These are phyloP conservation scores for Drosophila fungiperda DNA, from an alignment of 2,888 invertebrate genomes.

Conservation along the genomic window DNA sequence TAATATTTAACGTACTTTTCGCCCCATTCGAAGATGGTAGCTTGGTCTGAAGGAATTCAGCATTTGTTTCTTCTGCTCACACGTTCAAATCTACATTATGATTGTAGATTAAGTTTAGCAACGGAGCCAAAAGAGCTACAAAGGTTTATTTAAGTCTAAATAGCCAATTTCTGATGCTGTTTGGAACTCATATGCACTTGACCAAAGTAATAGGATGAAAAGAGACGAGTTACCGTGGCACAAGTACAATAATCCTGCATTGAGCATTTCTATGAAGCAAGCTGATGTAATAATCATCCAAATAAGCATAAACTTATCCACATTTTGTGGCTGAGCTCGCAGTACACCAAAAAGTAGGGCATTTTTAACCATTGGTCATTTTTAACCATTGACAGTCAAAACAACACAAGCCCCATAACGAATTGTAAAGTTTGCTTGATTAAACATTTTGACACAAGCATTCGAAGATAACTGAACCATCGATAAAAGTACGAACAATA, in stretches of 20 bases:
- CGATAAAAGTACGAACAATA: not conserved
- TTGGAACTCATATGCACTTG: conserved; percentile 28
- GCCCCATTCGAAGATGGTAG: not conserved
- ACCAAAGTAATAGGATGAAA: conserved; percentile 17
- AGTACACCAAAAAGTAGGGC: conserved; percentile 31
- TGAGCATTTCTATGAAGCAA: conserved; percentile 4
- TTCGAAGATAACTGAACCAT: conserved; percentile 30
- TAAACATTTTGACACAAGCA: conserved; percentile 17
- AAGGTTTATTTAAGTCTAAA: not conserved
- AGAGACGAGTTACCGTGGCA: not conserved
- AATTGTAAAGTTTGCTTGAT: conserved; percentile 29
- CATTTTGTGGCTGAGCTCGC: conserved; percentile 24
- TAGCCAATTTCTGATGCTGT: no score
- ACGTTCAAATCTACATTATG: conserved; percentile 27
- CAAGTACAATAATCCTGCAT: conserved; percentile 11
- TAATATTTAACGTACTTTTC: not conserved
- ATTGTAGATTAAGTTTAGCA: conserved; percentile 43
- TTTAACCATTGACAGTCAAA: conserved; percentile 27
- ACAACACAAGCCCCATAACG: conserved; percentile 24
- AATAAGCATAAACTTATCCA: conserved; percentile 23
- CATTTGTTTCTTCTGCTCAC: not conserved
- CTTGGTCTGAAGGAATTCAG: conserved; percentile 17
- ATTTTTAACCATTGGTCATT: conserved; percentile 11
- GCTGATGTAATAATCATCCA: conserved; percentile 32
- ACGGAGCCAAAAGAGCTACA: conserved; percentile 24